phyloP scores from a whole-genome alignment of 1,140 invertebrate genomes.

The Lepidurus arcticus region DNA sequence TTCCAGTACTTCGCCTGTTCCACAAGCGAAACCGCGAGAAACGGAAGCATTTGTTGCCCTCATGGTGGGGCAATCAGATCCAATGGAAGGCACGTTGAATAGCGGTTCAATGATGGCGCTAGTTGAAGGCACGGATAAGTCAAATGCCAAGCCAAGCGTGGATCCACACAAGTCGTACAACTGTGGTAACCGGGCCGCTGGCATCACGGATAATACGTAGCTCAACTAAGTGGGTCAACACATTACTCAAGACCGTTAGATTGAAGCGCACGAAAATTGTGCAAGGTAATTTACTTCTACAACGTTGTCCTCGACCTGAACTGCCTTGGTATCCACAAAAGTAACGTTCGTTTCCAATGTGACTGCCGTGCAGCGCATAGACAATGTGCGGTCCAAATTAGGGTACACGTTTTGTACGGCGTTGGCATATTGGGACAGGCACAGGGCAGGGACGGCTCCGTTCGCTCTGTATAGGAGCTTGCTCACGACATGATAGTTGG shows the following conservation, averaged over 20 bases:
- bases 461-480: slow-evolving; percentile 83
- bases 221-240: slow-evolving; percentile 55
- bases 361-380: slow-evolving; percentile 79
- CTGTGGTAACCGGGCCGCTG: slow-evolving; percentile 76
- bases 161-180: slow-evolving; percentile 91
- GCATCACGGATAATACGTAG: slow-evolving; percentile 79
- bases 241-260: not conserved
- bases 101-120: slow-evolving; percentile 84
- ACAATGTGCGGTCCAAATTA: slow-evolving; percentile 72
- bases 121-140: slow-evolving; percentile 84
- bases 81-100: slow-evolving; percentile 78
- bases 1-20: slow-evolving; percentile 85
- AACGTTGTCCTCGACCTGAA: slow-evolving; percentile 73
- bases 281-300: slow-evolving; percentile 51
- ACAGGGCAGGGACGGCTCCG: slow-evolving; percentile 73
- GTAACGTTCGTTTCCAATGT: slow-evolving; percentile 92
- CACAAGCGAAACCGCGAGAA: slow-evolving; percentile 83
- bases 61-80: slow-evolving; percentile 83
- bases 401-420: slow-evolving; percentile 72
- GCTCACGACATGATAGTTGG: slow-evolving; percentile 83
- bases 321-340: slow-evolving; percentile 71
- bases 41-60: slow-evolving; percentile 79
- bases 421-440: slow-evolving; percentile 79
- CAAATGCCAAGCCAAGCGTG: slow-evolving; percentile 86
- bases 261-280: not conserved